A percentile compares a stretch with the other conserved stretches of the same genome.
Conservation (phyloP, 2,888 invertebrate species). For the Drosophila paracracens region DNA sequence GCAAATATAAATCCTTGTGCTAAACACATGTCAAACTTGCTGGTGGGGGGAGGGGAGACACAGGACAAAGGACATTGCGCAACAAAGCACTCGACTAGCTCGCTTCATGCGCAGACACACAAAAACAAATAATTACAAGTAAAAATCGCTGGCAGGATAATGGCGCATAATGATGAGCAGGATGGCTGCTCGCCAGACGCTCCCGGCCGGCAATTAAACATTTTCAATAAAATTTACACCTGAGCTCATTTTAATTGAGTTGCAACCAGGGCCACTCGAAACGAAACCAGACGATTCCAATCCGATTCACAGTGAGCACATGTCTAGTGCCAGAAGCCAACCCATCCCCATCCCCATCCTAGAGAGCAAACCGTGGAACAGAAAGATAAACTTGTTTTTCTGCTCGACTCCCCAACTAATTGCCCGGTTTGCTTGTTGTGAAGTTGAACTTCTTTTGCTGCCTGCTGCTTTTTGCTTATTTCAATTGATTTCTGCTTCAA, state of each 20-base stretch:
- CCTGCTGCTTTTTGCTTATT: constrained; percentile 35
- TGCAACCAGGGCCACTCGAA: constrained; percentile 63
- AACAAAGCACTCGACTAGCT: constrained; percentile 63
- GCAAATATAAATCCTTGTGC: constrained; percentile 71
- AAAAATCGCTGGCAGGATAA: constrained; percentile 75
- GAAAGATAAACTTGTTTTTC: constrained; percentile 72
- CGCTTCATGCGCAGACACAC: constrained; percentile 71
- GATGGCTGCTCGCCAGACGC: constrained; percentile 62
- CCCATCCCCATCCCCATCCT: background rate
- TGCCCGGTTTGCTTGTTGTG: constrained; percentile 72
- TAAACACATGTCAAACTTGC: constrained; percentile 58
- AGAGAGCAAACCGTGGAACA: background rate
- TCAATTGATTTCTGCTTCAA: constrained; percentile 78
- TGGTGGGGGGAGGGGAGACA: background rate
- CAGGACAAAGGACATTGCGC: constrained; percentile 74
- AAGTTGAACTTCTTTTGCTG: constrained; percentile 34
- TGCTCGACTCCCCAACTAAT: constrained; percentile 72
- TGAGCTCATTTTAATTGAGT: constrained; percentile 85
- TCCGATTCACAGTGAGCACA: constrained; percentile 39
- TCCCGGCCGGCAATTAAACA: constrained; percentile 81
- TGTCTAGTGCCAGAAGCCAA: constrained; percentile 48
- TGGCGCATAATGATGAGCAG: constrained; percentile 74
- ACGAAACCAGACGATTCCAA: constrained; percentile 41
- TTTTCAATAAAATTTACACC: constrained; percentile 85
- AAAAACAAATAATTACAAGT: constrained; percentile 81